Percentiles rank a stretch among this genome's conserved stretches.
Evolutionary conservation across 2,888 invertebrate genomes (phyloP).

Genomic region (Melolontha melolontha): DNA sequence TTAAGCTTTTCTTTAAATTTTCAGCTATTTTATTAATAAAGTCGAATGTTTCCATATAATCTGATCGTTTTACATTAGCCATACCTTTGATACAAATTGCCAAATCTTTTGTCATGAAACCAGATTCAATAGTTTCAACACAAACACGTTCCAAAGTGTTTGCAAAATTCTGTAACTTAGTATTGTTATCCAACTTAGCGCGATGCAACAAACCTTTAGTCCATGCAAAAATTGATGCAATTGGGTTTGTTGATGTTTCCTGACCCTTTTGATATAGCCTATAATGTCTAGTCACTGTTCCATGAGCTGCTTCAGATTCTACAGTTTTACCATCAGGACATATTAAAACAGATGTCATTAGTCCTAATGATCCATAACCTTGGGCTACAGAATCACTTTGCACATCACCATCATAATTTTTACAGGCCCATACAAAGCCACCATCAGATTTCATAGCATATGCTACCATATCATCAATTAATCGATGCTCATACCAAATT

Average conservation of each 20-base stretch:
- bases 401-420: constrained; percentile 99
- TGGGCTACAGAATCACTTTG: constrained; percentile 99
- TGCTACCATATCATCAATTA: constrained; percentile 99
- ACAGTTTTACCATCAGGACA: constrained; percentile 99
- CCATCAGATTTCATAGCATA: constrained; percentile 98
- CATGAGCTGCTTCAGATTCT: constrained; percentile 98
- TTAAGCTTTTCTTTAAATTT: constrained; percentile 79
- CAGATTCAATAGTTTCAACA: constrained; percentile 93
- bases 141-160: constrained; percentile 90
- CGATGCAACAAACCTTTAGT: constrained; percentile 93
- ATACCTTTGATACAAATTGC: constrained; percentile 98
- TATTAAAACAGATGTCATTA: constrained; percentile 97
- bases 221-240: constrained; percentile 99
- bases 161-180: constrained; percentile 82
- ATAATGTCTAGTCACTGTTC: constrained; percentile 94
- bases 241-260: constrained; percentile 98
- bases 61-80: constrained; percentile 78
- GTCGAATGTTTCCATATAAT: constrained; percentile 97
- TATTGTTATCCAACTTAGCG: constrained; percentile 92
- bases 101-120: constrained; percentile 98
- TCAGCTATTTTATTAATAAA: constrained; percentile 96
- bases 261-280: constrained; percentile 91
- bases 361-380: constrained; percentile 94
- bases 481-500: constrained; percentile 97
- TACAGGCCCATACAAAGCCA: constrained; percentile 99